Evolutionary conservation across 2,797 vertebrate species (phyloP), one percentile per base, ranked within the genome.

Genomic region (Denticeps clupeoides): DNA sequence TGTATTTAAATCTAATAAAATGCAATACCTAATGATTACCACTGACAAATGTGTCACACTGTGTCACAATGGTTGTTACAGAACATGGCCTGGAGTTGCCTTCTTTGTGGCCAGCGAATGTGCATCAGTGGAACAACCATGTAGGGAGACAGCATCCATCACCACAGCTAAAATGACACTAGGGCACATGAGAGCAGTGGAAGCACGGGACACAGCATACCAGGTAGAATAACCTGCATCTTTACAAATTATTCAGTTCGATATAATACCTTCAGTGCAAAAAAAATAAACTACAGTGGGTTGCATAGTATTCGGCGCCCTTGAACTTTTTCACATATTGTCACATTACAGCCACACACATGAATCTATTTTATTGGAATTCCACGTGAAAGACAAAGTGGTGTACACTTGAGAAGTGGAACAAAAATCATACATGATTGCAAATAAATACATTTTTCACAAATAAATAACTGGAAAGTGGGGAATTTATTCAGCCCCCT

Each of bases 31-130:
- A 32, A 19, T n/a, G 3, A 13, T 4, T 5, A n/a, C 9, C 21
- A 32, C 21, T 12, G 11, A 46, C 12, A 25, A 29, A 15, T 8
- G 19, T 44, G 33, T 26, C 42, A 21, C 35, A 23, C 27, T 41
- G 11, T 15, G 28, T 22, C 6, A 50, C 13, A 9, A 12, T 38
- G 18, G 12, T 28, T 54, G 9, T 4, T 35, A 29, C 55, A 92
- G 89, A 64, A 80, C 66, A 13, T 93, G 89, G 87, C 65, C 82
- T 2, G 89, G 87, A 46, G 70, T 93, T 55, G 55, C 59, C 0
- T 56, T 58, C 45, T 77, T 78, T 0, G 50, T 62, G 1, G 31
- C 65, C n/a, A 29, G 45, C 1, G 55, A 49, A 1, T 21, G 27
- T 9, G 15, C 10, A 8, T 48, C 58, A 43, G 55, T 42, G 49